These are phyloP conservation scores for Oxyura jamaicensis DNA, from an alignment of 2,113 vertebrate species.

Conservation along the genomic window DNA sequence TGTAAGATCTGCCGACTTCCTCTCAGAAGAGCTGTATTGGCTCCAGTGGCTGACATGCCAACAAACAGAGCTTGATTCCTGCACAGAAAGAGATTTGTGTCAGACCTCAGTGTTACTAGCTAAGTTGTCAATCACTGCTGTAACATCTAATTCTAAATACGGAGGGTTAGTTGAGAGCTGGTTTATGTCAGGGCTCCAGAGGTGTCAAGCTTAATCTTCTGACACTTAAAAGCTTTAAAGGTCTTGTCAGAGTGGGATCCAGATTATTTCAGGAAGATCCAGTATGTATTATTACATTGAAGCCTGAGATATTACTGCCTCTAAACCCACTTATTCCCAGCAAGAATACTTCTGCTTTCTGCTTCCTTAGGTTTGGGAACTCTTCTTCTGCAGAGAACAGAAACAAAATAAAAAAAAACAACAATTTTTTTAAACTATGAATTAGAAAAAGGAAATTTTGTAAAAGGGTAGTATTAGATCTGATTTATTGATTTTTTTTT, in stretches of 20 bases:
- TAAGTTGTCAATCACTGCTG: background rate
- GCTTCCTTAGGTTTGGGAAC: background rate
- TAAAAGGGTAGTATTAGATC: background rate
- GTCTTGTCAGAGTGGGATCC: background rate
- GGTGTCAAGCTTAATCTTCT: conserved; percentile 17
- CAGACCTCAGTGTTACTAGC: conserved; percentile 32
- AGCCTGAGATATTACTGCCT: background rate
- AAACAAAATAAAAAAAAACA: background rate
- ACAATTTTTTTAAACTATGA: background rate
- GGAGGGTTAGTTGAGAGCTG: background rate
- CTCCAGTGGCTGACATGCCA: background rate
- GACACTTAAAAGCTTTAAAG: conserved; percentile 20
- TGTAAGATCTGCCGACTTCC: background rate
- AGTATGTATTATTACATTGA: background rate
- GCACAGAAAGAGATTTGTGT: background rate
- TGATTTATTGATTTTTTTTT: background rate
- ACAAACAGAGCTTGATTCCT: conserved; percentile 19
- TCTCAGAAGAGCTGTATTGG: background rate
- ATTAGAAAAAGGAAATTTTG: background rate
- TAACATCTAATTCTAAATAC: conserved; percentile 25
- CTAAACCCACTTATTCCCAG: background rate
- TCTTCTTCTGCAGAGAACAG: background rate
- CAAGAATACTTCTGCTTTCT: background rate
- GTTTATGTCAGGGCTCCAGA: background rate
- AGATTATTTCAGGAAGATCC: conserved; percentile 3